phyloP scores from a whole-genome alignment of 64 coral and sea anemone species.

The Orbicella faveolata region DNA sequence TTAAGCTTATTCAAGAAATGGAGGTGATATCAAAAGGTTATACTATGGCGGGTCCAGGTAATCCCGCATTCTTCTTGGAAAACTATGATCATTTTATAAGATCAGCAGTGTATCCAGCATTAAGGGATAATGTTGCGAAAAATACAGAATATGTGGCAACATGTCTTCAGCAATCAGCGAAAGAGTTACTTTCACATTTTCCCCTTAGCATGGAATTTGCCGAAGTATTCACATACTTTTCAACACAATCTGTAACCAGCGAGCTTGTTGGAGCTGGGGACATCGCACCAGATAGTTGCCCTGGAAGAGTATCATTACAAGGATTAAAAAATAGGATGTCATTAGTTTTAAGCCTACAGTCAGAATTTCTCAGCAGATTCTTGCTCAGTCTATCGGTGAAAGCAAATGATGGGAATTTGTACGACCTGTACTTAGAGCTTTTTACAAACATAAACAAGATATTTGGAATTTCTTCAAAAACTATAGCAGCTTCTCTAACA shows the following conservation, averaged over 20 bases:
- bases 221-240: slow-evolving; percentile 68
- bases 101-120: slow-evolving; percentile 57
- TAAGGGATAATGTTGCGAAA: slow-evolving; percentile 54
- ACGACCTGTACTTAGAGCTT: not conserved
- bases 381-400: slow-evolving; percentile 59
- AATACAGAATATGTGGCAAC: slow-evolving; percentile 34
- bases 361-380: slow-evolving; percentile 78
- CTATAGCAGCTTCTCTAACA: not conserved
- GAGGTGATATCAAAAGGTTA: slow-evolving; percentile 69
- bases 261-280: slow-evolving; percentile 19
- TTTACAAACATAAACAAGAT: slow-evolving; percentile 18
- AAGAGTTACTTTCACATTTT: slow-evolving; percentile 17
- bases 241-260: slow-evolving; percentile 29
- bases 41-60: slow-evolving; percentile 58
- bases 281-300: not conserved
- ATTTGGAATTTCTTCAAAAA: slow-evolving; percentile 42
- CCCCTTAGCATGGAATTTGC: slow-evolving; percentile 57
- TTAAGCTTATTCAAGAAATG: slow-evolving; percentile 84
- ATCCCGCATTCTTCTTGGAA: slow-evolving; percentile 40
- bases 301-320: slow-evolving; percentile 58
- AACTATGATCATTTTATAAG: slow-evolving; percentile 3
- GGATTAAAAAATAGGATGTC: slow-evolving; percentile 60
- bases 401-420: slow-evolving; percentile 19
- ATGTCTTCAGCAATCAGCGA: slow-evolving; percentile 23
- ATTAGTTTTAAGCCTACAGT: slow-evolving; percentile 56